These are phyloP conservation scores for Psilanteris sp. DNA, from an alignment of 1,140 invertebrate genomes.

Conservation along the genomic window DNA sequence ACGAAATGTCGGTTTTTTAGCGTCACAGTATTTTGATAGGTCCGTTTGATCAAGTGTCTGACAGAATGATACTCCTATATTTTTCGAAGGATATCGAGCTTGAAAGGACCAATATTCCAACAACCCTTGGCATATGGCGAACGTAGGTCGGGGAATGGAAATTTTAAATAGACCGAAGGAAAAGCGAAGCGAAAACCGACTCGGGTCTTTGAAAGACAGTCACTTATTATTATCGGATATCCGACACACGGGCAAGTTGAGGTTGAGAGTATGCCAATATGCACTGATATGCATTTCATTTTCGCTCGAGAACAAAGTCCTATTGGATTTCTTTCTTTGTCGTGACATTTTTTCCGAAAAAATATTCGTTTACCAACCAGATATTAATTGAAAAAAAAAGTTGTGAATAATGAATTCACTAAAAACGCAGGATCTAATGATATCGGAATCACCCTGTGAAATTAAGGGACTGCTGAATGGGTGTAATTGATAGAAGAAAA, in stretches of 20 bases:
- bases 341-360: slow-evolving; percentile 27
- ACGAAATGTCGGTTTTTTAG: not conserved
- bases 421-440: too few relatives aligned
- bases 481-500: too few relatives aligned
- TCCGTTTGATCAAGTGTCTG: slow-evolving; percentile 19
- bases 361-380: slow-evolving; percentile 41
- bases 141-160: slow-evolving; percentile 32
- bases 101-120: slow-evolving; percentile 37
- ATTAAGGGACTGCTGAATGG: too few relatives aligned
- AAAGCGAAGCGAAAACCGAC: slow-evolving; percentile 49
- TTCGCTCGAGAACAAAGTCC: slow-evolving; percentile 47
- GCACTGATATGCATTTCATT: slow-evolving; percentile 60
- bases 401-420: too few relatives aligned
- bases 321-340: slow-evolving; percentile 51
- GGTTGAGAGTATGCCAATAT: slow-evolving; percentile 68
- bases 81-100: slow-evolving; percentile 36
- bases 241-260: slow-evolving; percentile 58
- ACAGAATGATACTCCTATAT: slow-evolving; percentile 22
- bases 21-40: slow-evolving; percentile 15
- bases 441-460: too few relatives aligned
- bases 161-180: slow-evolving; percentile 56
- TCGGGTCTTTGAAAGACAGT: slow-evolving; percentile 65
- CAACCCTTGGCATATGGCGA: slow-evolving; percentile 2
- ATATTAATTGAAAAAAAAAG: slow-evolving; percentile 52
- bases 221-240: slow-evolving; percentile 72